Conservation (phyloP, 2,113 vertebrate species). For the Perccottus glenii region DNA sequence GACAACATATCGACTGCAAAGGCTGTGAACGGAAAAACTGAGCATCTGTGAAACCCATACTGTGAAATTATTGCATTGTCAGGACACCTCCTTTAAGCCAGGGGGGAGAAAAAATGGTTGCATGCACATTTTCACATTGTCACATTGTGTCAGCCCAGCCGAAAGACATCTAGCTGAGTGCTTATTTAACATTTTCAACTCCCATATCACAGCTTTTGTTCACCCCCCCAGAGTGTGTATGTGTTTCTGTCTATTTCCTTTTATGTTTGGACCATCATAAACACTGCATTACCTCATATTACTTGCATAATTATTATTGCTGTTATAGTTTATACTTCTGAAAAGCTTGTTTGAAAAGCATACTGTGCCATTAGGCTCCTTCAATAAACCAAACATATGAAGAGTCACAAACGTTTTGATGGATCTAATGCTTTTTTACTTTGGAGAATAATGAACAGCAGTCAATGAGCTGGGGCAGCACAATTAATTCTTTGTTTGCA, state of each 20-base stretch:
- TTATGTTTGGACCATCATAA: neutral
- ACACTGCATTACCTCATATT: too few species aligned
- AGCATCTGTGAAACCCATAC: neutral
- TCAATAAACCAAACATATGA: too few species aligned
- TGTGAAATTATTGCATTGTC: neutral
- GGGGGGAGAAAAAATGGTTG: neutral
- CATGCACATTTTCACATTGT: neutral
- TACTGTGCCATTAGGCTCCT: too few species aligned
- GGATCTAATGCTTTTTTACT: too few species aligned
- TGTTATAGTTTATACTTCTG: too few species aligned
- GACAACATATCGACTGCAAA: conserved; percentile 1
- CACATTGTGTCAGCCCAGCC: neutral
- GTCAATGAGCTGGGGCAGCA: too few species aligned
- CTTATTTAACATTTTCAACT: neutral
- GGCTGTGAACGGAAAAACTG: neutral
- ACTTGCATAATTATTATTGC: too few species aligned
- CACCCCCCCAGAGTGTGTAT: neutral
- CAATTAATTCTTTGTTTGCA: too few species aligned
- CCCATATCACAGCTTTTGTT: neutral
- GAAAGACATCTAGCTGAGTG: neutral
- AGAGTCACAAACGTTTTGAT: too few species aligned
- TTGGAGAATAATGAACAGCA: too few species aligned
- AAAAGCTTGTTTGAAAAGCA: too few species aligned
- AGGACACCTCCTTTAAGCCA: neutral
- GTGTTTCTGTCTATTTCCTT: neutral